Percentiles rank a stretch among this genome's conserved stretches.
Conservation (phyloP, 2,797 vertebrate genomes). For the Notolepis coatsorum region DNA sequence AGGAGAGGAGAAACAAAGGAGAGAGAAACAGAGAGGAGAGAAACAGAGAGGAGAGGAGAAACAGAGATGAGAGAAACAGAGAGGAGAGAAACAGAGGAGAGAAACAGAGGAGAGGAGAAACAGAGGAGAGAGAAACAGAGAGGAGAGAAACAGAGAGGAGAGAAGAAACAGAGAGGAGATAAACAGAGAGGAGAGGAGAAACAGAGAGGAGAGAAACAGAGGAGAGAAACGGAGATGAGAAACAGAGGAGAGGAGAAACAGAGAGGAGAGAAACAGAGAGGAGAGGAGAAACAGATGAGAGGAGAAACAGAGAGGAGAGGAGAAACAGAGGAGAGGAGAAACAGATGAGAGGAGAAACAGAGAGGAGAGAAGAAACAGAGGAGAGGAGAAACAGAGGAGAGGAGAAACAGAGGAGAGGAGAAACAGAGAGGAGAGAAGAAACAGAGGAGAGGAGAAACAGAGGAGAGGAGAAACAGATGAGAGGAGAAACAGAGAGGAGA, state of each 20-base stretch:
- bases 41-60: conserved; percentile 12
- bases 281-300: neutral
- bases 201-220: no score
- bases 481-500: no score
- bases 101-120: neutral
- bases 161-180: no score
- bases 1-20: conserved; percentile 25
- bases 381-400: conserved; percentile 5
- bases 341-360: conserved; percentile 23
- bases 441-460: no score
- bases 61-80: conserved; percentile 10
- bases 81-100: conserved; percentile 6
- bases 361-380: conserved; percentile 2
- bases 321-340: no score
- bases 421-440: neutral
- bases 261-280: neutral
- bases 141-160: no score
- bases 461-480: no score
- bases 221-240: no score
- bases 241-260: neutral
- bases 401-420: conserved; percentile 8
- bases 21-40: no score
- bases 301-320: conserved; percentile 12
- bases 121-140: neutral
- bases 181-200: no score